Base-by-base conservation (phyloP, 2,888 invertebrate genomes). In the Chrysolina americana region DNA sequence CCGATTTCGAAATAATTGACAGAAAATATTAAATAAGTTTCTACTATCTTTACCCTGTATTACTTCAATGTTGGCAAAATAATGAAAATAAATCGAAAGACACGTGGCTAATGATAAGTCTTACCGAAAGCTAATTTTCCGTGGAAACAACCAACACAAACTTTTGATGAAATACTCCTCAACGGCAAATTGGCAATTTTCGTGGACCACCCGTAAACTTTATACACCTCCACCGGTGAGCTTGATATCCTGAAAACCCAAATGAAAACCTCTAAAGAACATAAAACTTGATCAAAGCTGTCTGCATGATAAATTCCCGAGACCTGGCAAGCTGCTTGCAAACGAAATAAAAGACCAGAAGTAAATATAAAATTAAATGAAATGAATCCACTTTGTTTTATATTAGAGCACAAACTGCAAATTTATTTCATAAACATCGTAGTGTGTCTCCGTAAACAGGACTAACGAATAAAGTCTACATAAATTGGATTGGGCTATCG, bases 401-500 rank as follows among this genome's bases (percentile, higher is more conserved):
- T 71, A 65, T 65, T 59, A 59, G 28, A 59, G 59, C 28, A n/a
- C 59, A 36, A 59, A 59, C 36, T 59, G 59, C 28, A n/a, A 59
- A 28, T 59, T 59, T 59, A 59, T 59, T 59, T 59, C 59, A 59
- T 59, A 59, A 59, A 59, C 59, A 23, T 28, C 28, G 59, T 28
- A n/a, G 59, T 59, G 68, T 65, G 68, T 69, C 71, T 56, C 63
- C 75, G 70, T 78, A 71, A 75, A 80, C 79, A 74, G 70, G 75
- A 69, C 76, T 70, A 77, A 77, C 77, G 74, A 79, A 78, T 78
- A 80, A 79, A 80, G 78, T 76, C 76, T 75, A 78, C 78, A 79
- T 79, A 80, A 81, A 80, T 81, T 80, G 80, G 75, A 80, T 79
- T 75, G 78, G 77, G 78, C 79, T 70, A 79, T 81, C 81, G 80